A percentile compares a stretch with the other conserved stretches of the same genome.
These are phyloP conservation scores for Saimiri boliviensis DNA, from an alignment of 2,113 vertebrate genomes.

Conservation along the genomic window DNA sequence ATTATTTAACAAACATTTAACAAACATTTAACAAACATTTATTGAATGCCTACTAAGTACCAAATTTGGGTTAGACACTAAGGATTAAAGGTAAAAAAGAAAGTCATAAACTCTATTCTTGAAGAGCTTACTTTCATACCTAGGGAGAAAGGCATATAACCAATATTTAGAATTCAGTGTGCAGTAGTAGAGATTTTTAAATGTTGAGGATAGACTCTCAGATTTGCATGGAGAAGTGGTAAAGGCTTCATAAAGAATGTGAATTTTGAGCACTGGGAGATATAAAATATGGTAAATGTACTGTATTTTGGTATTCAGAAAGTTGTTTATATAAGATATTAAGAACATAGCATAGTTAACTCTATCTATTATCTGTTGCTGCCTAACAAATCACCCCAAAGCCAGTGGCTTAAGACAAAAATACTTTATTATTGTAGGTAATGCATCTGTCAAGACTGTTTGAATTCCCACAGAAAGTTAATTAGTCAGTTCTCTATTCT, in stretches of 20 bases:
- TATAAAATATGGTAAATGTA: background rate
- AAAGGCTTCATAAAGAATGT: background rate
- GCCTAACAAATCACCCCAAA: background rate
- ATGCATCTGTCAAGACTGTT: background rate
- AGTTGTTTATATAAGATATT: background rate
- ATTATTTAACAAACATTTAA: background rate
- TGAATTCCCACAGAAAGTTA: background rate
- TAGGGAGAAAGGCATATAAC: background rate
- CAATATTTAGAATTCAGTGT: background rate
- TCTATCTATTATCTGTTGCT: background rate
- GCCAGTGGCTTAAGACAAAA: background rate
- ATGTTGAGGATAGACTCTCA: background rate
- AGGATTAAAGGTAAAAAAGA: background rate
- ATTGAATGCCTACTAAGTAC: background rate
- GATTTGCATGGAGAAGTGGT: background rate
- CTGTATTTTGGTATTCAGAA: background rate
- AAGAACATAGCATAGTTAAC: background rate
- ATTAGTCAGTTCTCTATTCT: background rate
- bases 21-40: constrained; percentile 6
- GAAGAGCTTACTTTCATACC: background rate
- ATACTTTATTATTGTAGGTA: background rate
- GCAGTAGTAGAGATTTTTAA: background rate
- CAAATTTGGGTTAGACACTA: background rate
- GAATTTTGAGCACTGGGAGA: background rate
- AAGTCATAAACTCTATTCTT: background rate